phyloP scores from a whole-genome alignment of 2,113 vertebrate species.

The Meles meles region DNA sequence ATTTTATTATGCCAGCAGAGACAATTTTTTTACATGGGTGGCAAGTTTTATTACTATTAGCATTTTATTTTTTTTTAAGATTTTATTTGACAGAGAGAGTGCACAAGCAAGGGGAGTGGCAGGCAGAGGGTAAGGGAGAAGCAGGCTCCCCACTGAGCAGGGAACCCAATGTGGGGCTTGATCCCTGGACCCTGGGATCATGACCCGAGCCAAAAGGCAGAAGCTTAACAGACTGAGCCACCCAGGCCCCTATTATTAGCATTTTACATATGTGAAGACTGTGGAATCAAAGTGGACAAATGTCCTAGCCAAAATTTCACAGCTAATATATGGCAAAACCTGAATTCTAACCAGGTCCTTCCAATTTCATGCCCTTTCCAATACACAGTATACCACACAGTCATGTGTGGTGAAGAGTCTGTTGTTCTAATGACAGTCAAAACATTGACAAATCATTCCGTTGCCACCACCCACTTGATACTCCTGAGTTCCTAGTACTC shows the following conservation, averaged over 20 bases:
- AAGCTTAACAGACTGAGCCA: neutral
- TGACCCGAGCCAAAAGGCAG: too few species aligned
- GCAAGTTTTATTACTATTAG: neutral
- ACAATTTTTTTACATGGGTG: neutral
- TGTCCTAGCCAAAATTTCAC: slow-evolving; percentile 14
- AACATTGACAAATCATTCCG: neutral
- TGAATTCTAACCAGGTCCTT: neutral
- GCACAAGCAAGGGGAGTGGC: neutral
- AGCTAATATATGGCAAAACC: neutral
- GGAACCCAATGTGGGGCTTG: neutral
- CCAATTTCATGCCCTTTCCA: neutral
- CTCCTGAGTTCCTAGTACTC: neutral
- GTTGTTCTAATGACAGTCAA: neutral
- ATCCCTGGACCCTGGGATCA: neutral
- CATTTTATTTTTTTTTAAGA: neutral
- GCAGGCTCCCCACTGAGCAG: neutral
- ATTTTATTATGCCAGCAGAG: neutral
- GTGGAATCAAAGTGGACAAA: neutral
- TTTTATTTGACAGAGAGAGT: neutral
- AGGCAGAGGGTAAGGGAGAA: neutral
- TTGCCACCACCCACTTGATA: neutral
- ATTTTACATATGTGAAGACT: neutral
- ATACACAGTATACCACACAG: neutral
- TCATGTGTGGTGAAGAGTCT: neutral
- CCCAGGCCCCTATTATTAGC: neutral